phyloP scores from a whole-genome alignment of 2,888 invertebrate species.

The Drepana falcataria region DNA sequence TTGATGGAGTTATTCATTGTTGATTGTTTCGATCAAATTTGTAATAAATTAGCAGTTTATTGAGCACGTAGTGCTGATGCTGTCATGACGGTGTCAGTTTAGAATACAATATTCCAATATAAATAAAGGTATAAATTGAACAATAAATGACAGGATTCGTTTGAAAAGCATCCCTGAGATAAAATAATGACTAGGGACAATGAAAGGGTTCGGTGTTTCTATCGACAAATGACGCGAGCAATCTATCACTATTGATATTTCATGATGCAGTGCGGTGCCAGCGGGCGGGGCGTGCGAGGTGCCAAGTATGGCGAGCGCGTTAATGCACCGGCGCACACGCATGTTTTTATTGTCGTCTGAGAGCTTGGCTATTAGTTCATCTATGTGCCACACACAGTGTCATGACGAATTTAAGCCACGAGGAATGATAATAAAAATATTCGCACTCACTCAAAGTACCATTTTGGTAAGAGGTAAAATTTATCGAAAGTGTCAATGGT shows the following conservation, averaged over 20 bases:
- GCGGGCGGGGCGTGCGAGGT: constrained; percentile 61
- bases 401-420: constrained; percentile 13
- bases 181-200: no score
- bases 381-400: constrained; percentile 53
- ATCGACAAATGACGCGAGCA: constrained; percentile 12
- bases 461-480: no score
- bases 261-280: constrained; percentile 48
- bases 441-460: constrained; percentile 2
- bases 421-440: constrained; percentile 1
- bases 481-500: no score
- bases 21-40: not conserved
- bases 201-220: constrained; percentile 2
- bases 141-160: no score
- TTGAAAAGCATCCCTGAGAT: no score
- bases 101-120: no score
- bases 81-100: no score
- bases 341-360: constrained; percentile 61
- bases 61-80: no score
- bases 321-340: constrained; percentile 66
- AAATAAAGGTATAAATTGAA: no score
- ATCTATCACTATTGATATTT: constrained; percentile 56
- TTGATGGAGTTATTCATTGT: not conserved
- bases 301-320: constrained; percentile 76
- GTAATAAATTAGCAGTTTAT: not conserved
- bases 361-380: constrained; percentile 52